Base-by-base conservation (phyloP, 2,797 vertebrate genomes). In the Calcarius lapponicus region DNA sequence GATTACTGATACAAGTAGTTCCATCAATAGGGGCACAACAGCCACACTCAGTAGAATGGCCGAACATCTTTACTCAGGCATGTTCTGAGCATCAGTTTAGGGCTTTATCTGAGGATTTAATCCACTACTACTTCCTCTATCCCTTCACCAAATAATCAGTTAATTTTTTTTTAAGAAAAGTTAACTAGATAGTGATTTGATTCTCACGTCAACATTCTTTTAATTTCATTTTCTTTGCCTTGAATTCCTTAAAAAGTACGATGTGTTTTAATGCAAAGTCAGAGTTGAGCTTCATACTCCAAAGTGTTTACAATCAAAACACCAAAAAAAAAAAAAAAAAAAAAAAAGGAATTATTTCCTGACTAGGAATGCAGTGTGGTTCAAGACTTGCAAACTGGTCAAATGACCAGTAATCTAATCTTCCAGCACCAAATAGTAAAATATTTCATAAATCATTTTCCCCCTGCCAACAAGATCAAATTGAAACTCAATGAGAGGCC, bases 131-230 rank as follows among this genome's bases (percentile, higher is more conserved):
- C 9, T 47, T 56, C 26, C 76, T 72, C 29, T 48, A 20, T 28
- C 29, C 38, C 25, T 80, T 74, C n/a, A 65, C 8, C 9, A 28
- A 81, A 73, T 71, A 64, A 50, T 51, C 21, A 45, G 20, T 14
- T 6, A 16, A 45, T 86, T 57, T 20, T 57, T 57, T 20, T 57
- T 5, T 0, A 0, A 9, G 51, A 54, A 21, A 40, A 31, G 21
- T 38, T 11, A 54, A 36, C 48, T n/a, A 14, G 28, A 32, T 53
- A 22, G 7, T 78, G 14, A 58, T 66, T 66, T 65, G 26, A 86
- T 65, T 90, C 36, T 57, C 73, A 71, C 11, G 26, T 64, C 24
- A 74, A 67, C 0, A 1, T 71, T 50, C 6, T 66, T 86, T 45
- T 26, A 2, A 22, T 48, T 79, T 43, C 3, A 17, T n/a, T 73